A percentile compares a stretch with the other conserved stretches of the same genome.
Evolutionary conservation across 2,888 invertebrate genomes (phyloP).

Genomic region (Catocala fraxini): DNA sequence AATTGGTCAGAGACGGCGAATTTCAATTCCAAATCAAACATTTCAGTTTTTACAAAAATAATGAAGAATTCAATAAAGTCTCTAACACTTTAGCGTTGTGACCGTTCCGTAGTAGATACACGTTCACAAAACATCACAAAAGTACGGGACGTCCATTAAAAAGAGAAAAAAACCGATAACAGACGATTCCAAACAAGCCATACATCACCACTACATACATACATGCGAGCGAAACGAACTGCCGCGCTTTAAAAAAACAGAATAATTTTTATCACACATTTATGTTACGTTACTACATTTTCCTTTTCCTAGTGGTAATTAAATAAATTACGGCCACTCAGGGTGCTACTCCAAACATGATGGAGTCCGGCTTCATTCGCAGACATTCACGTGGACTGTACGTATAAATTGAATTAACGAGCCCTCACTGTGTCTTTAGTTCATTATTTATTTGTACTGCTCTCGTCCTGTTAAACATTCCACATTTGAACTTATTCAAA

Average conservation of each 20-base stretch:
- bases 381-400: slow-evolving; percentile 27
- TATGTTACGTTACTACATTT: slow-evolving; percentile 26
- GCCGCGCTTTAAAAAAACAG: slow-evolving; percentile 8
- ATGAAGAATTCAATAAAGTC: background rate
- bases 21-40: background rate
- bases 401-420: slow-evolving; percentile 46
- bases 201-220: background rate
- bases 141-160: background rate
- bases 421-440: slow-evolving; percentile 24
- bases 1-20: too few species aligned
- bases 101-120: slow-evolving; percentile 7
- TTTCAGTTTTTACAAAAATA: background rate
- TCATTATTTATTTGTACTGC: slow-evolving; percentile 41
- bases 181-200: slow-evolving; percentile 5
- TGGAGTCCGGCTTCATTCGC: slow-evolving; percentile 30
- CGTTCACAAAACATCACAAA: slow-evolving; percentile 7
- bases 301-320: slow-evolving; percentile 40
- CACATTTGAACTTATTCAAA: slow-evolving; percentile 22
- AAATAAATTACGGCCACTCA: slow-evolving; percentile 47
- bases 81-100: background rate
- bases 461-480: slow-evolving; percentile 21
- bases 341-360: slow-evolving; percentile 37
- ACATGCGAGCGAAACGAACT: background rate
- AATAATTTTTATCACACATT: slow-evolving; percentile 21
- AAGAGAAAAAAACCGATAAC: slow-evolving; percentile 5